Percentiles rank a stretch among this genome's conserved stretches.
Conservation (phyloP, 1,140 invertebrate species). For the Ceratoteleas bidentatus region DNA sequence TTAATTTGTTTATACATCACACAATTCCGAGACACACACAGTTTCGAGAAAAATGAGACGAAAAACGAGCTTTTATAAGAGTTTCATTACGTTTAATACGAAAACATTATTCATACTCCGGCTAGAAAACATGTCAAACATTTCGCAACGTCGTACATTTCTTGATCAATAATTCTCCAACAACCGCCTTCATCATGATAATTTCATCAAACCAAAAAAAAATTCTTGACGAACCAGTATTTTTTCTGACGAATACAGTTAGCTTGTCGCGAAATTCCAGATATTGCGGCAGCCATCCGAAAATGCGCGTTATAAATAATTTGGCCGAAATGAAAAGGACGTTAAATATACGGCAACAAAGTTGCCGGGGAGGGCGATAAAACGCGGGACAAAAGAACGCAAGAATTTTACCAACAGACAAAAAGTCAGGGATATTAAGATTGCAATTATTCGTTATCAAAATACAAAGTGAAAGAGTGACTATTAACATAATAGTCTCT, state of each 20-base stretch:
- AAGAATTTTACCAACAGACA: background rate
- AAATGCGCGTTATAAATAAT: conserved; percentile 14
- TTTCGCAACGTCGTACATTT: no score
- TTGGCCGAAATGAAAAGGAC: conserved; percentile 3
- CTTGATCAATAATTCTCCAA: no score
- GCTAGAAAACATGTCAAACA: no score
- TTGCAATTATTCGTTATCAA: conserved; percentile 14
- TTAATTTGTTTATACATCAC: no score
- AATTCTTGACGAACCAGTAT: no score
- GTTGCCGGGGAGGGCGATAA: background rate
- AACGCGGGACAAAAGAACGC: conserved; percentile 5
- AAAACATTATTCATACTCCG: no score
- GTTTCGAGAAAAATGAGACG: no score
- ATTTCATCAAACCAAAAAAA: no score
- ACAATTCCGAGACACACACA: no score
- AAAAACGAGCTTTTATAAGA: no score
- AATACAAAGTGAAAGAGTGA: conserved; percentile 9
- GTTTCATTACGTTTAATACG: no score
- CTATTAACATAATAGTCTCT: background rate
- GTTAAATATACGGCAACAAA: conserved; percentile 7
- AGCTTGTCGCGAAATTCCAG: background rate
- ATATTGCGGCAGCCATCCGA: background rate
- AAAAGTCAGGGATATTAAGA: conserved; percentile 12
- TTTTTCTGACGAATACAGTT: background rate
- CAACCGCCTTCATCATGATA: no score